Evolutionary conservation across 2,113 vertebrate species (phyloP).

Genomic region (Cygnus buccinator): DNA sequence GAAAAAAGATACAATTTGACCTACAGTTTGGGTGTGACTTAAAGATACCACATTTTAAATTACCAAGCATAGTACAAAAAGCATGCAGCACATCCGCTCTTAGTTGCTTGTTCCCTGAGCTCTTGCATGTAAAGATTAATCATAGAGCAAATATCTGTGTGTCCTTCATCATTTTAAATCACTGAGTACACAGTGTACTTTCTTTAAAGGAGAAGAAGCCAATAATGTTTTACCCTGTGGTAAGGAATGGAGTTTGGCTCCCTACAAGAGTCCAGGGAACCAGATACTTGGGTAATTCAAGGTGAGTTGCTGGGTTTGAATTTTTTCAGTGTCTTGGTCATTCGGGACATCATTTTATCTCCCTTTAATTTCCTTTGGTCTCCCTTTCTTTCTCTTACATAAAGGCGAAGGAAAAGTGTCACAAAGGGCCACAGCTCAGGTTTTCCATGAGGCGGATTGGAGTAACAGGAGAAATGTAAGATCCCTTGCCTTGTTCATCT

Average conservation of each 20-base stretch:
- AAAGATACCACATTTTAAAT: background rate
- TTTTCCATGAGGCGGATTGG: background rate
- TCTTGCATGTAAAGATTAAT: background rate
- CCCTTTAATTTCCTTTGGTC: background rate
- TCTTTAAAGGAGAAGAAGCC: background rate
- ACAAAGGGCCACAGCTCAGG: background rate
- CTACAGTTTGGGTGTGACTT: background rate
- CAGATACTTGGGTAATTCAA: background rate
- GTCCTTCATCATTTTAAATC: background rate
- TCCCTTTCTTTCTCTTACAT: background rate
- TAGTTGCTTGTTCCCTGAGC: background rate
- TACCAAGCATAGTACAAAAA: background rate
- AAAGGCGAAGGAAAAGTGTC: background rate
- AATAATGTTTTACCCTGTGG: background rate
- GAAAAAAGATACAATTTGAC: background rate
- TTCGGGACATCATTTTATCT: background rate
- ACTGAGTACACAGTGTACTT: background rate
- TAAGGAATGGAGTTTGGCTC: background rate
- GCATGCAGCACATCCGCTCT: background rate
- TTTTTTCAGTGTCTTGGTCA: background rate
- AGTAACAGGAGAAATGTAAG: constrained; percentile 4
- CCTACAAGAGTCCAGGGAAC: background rate
- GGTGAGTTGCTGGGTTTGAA: background rate
- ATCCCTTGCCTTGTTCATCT: background rate
- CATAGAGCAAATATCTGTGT: background rate